Evolutionary conservation across 2,888 invertebrate genomes (phyloP), one percentile per base, ranked within the genome.

Genomic region (Athetis lepigone): DNA sequence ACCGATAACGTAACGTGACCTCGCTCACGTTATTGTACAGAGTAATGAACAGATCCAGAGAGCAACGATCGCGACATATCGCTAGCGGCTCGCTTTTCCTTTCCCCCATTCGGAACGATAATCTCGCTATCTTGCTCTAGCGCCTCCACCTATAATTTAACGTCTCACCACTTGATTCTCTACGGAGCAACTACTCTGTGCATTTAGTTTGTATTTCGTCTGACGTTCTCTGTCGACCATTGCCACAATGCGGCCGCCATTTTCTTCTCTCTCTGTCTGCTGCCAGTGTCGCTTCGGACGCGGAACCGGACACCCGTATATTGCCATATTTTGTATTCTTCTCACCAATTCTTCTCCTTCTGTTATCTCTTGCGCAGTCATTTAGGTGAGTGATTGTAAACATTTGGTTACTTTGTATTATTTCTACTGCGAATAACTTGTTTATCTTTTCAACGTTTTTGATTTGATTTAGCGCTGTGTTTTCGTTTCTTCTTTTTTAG

Each of bases 181-280:
- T 88, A 85, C 83, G 67, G 55, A 64, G 23, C 37, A 46, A 27
- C 18, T 85, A 76, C 79, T 86, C 84, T 86, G 80, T 76, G 52
- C 68, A 70, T 77, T 84, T 87, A 86, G 89, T 89, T 86, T 85
- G 73, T 70, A 78, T 85, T 82, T 77, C 77, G 81, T 84, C 80
- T 82, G 80, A 54, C 87, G 78, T 76, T 77, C 77, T 76, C 77
- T 80, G 90, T 82, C 88, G 91, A 87, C 62, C 27, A 18, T 27
- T 46, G 67, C 40, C 27, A 76, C 75, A 64, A 80, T 66, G 74
- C 75, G 88, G 81, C 90, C 77, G 93, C 94, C 93, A 94, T 94
- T 93, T 94, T 94, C 93, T 94, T 95, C 94, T 93, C 92, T 90
- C 88, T 92, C 89, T 86, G 88, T 90, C 91, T 89, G 85, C 87